phyloP scores from a whole-genome alignment of 2,888 invertebrate species.

The Lamproptera curius region DNA sequence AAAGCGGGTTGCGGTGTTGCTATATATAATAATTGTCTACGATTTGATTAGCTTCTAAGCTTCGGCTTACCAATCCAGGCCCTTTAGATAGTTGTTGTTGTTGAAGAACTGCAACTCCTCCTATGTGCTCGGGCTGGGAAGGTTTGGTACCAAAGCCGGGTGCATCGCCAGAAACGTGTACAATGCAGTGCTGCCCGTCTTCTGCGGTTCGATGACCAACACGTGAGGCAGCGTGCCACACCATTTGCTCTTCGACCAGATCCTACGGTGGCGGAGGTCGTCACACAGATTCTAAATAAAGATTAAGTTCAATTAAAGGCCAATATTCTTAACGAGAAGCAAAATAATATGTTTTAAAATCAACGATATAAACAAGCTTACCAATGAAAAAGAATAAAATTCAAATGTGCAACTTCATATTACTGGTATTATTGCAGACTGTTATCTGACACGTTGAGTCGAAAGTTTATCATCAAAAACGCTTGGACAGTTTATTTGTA shows the following conservation, averaged over 20 bases:
- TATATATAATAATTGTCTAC: too few relatives aligned
- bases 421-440: too few relatives aligned
- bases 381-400: too few relatives aligned
- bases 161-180: constrained; percentile 98
- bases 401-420: too few relatives aligned
- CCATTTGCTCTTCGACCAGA: constrained; percentile 96
- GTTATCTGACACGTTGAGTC: too few relatives aligned
- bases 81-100: constrained; percentile 96
- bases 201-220: constrained; percentile 98
- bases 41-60: constrained; percentile 5
- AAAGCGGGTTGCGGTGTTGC: too few relatives aligned
- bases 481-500: too few relatives aligned
- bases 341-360: too few relatives aligned
- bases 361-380: too few relatives aligned
- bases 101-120: constrained; percentile 99
- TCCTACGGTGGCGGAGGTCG: constrained; percentile 94
- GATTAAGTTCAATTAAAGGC: too few relatives aligned
- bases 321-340: too few relatives aligned
- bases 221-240: constrained; percentile 95
- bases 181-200: constrained; percentile 98
- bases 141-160: constrained; percentile 92
- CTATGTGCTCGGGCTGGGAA: constrained; percentile 94
- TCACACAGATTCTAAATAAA: constrained; percentile 96
- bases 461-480: too few relatives aligned
- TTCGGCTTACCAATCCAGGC: constrained; percentile 93